Evolutionary conservation across 2,797 vertebrate species (phyloP).

Genomic region (Trematomus bernacchii): DNA sequence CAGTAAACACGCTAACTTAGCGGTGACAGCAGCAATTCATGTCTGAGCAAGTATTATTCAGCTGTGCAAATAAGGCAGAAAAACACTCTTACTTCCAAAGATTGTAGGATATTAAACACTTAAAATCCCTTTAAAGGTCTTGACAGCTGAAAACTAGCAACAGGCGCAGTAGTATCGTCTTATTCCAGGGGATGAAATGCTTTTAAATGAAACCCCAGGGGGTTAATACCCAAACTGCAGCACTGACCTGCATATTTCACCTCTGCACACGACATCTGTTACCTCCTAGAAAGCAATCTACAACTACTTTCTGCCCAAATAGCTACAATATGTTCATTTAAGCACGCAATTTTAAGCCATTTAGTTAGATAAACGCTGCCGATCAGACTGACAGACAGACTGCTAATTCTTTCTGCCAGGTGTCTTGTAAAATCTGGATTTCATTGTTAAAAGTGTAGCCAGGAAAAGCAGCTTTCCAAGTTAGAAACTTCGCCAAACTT

Average conservation of each 20-base stretch:
- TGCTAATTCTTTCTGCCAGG: not conserved
- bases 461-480: constrained; percentile 1
- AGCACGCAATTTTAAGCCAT: not conserved
- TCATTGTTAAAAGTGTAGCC: constrained; percentile 24
- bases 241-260: constrained; percentile 41
- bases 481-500: not conserved
- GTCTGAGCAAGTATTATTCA: not conserved
- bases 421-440: not conserved
- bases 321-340: constrained; percentile 39
- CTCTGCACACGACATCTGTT: constrained; percentile 62
- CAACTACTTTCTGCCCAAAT: constrained; percentile 33
- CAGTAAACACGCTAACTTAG: not conserved
- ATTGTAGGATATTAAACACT: no score
- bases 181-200: constrained; percentile 10
- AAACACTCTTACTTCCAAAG: not conserved
- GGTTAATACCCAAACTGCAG: constrained; percentile 1
- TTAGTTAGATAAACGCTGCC: not conserved
- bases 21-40: not conserved
- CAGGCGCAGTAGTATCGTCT: not conserved
- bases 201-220: not conserved
- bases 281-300: constrained; percentile 17
- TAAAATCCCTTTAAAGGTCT: no score
- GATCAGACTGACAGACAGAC: not conserved
- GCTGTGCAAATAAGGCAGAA: not conserved
- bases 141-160: no score